These are phyloP conservation scores for Circaetus gallicus DNA, from an alignment of 2,113 vertebrate species.

Conservation along the genomic window DNA sequence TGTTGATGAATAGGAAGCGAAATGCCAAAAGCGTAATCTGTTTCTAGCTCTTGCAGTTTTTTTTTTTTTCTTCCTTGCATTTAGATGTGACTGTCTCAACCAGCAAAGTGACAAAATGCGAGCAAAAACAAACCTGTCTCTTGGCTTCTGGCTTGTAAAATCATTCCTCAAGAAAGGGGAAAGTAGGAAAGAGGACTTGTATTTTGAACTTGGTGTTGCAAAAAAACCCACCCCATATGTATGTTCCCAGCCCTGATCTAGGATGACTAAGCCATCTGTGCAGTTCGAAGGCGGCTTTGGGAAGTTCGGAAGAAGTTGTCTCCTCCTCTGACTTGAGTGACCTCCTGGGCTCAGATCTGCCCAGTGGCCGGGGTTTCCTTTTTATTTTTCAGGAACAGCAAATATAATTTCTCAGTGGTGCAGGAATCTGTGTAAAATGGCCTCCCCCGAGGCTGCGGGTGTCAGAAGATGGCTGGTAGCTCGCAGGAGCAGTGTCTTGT, in stretches of 20 bases:
- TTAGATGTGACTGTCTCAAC: conserved; percentile 27
- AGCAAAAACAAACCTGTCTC: conserved; percentile 65
- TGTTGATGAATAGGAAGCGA: conserved; percentile 52
- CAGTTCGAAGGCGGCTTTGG: accelerated
- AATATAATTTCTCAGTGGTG: neutral
- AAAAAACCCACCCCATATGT: accelerated
- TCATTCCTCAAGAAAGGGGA: neutral
- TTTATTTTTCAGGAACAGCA: neutral
- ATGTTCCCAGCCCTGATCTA: neutral
- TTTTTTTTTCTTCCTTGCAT: neutral
- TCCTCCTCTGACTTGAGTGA: neutral
- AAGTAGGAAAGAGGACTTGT: neutral
- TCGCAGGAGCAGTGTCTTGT: neutral
- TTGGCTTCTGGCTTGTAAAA: conserved; percentile 44
- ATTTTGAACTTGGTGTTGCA: neutral
- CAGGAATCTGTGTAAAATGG: neutral
- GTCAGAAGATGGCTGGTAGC: neutral
- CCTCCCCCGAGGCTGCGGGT: neutral
- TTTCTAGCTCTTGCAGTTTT: conserved; percentile 6
- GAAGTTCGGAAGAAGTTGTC: neutral
- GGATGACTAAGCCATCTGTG: neutral
- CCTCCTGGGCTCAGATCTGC: neutral
- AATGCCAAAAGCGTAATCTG: conserved; percentile 55
- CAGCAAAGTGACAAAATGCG: conserved; percentile 41
- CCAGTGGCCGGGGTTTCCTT: neutral